Evolutionary conservation across 2,888 invertebrate species (phyloP).

Genomic region (Unio pictorum): DNA sequence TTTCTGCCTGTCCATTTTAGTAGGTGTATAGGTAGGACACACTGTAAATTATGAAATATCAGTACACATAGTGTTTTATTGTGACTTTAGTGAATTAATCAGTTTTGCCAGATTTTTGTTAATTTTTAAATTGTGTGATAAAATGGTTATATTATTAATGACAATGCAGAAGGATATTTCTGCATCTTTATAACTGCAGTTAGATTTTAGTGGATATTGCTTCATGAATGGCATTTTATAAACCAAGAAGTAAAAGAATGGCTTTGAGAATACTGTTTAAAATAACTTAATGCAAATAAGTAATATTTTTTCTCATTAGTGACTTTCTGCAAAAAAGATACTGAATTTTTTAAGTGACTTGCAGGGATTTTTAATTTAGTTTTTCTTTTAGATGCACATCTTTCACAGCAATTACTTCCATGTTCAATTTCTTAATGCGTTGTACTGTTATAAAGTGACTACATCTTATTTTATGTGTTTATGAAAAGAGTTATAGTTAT

Average conservation of each 20-base stretch:
- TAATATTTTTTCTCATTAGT: neutral
- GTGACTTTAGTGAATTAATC: too few species aligned
- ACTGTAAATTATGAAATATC: too few species aligned
- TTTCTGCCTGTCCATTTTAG: too few species aligned
- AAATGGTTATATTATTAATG: too few species aligned
- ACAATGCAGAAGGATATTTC: too few species aligned
- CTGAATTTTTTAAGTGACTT: too few species aligned
- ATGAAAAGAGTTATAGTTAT: neutral
- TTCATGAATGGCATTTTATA: neutral
- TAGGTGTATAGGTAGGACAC: too few species aligned
- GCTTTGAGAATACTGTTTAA: neutral
- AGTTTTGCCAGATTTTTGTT: too few species aligned
- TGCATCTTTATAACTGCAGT: too few species aligned
- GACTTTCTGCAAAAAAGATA: neutral
- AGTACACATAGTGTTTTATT: too few species aligned
- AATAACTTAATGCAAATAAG: neutral
- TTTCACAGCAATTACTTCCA: neutral
- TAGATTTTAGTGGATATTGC: neutral
- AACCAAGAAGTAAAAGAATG: neutral
- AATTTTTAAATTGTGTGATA: too few species aligned
- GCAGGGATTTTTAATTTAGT: neutral
- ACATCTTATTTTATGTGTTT: neutral
- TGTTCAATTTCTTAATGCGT: neutral
- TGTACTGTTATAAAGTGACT: neutral
- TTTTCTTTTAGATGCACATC: neutral